Conservation (phyloP, 2,113 vertebrate species). For the Phyllopteryx taeniolatus region DNA sequence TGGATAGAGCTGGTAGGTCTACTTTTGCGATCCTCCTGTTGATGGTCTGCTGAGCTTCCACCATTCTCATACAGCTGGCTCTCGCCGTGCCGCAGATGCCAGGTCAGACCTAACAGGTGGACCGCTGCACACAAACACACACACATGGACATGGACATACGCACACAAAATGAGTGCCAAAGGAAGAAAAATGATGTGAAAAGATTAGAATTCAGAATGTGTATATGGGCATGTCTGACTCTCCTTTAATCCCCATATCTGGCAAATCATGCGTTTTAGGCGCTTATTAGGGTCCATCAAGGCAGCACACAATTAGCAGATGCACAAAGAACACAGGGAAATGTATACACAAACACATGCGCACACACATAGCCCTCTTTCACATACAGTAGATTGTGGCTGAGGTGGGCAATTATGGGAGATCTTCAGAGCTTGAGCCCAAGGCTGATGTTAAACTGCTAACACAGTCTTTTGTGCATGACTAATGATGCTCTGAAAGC, state of each 20-base stretch:
- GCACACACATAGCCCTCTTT: neutral
- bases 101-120: conserved; percentile 96
- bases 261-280: conserved; percentile 45
- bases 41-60: conserved; percentile 85
- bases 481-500: conserved; percentile 75
- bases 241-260: conserved; percentile 52
- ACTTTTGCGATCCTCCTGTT: conserved; percentile 75
- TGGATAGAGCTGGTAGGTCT: conserved; percentile 81
- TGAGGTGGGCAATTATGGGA: conserved; percentile 70
- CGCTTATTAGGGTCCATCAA: conserved; percentile 55
- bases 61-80: conserved; percentile 95
- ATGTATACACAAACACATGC: neutral
- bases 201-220: conserved; percentile 55
- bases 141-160: conserved; percentile 4
- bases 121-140: conserved; percentile 80
- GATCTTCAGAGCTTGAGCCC: conserved; percentile 65
- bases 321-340: conserved; percentile 14
- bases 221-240: conserved; percentile 44
- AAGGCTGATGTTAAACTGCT: conserved; percentile 67
- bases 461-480: conserved; percentile 74
- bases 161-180: conserved; percentile 18
- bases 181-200: conserved; percentile 26
- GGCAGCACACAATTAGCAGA: conserved; percentile 49
- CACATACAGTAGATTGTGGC: conserved; percentile 28
- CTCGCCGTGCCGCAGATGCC: conserved; percentile 92